phyloP scores from a whole-genome alignment of 2,888 invertebrate genomes.

The Stenichneumon culpator region DNA sequence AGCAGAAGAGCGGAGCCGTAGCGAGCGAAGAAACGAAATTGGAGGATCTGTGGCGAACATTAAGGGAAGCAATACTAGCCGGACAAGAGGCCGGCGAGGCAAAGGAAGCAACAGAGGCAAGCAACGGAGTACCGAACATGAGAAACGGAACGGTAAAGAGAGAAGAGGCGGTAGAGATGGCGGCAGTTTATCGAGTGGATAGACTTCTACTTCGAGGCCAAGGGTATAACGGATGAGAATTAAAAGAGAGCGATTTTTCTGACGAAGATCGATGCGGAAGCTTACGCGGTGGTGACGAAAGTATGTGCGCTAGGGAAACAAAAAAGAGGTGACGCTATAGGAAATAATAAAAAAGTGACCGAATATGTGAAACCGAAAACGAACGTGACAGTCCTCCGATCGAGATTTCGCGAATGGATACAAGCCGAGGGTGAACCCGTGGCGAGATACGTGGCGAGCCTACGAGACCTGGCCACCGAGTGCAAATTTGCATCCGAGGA shows the following conservation, averaged over 20 bases:
- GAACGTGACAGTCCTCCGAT: background rate
- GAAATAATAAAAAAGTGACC: conserved; percentile 1
- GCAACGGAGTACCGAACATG: background rate
- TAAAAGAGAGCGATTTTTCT: conserved; percentile 59
- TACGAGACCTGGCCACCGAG: background rate
- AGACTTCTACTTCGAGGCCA: conserved; percentile 42
- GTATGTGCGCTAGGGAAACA: conserved; percentile 4
- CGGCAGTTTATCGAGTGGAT: conserved; percentile 57
- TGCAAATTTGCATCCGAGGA: conserved; percentile 2
- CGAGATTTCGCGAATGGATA: background rate
- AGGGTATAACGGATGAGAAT: conserved; percentile 23
- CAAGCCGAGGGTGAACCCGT: background rate
- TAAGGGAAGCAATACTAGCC: background rate
- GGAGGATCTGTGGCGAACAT: background rate
- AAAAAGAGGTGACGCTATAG: background rate
- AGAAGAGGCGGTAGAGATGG: background rate
- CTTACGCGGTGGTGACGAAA: conserved; percentile 38
- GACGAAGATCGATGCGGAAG: conserved; percentile 55
- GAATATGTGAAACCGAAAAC: conserved; percentile 9
- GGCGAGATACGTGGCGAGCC: background rate
- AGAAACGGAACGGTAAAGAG: background rate
- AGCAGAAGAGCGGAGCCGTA: background rate
- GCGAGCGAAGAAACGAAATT: background rate
- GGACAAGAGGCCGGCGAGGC: background rate
- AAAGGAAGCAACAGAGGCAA: background rate